Evolutionary conservation across 2,888 invertebrate genomes (phyloP), one percentile per base, ranked within the genome.

Genomic region (Mimachlamys varia): DNA sequence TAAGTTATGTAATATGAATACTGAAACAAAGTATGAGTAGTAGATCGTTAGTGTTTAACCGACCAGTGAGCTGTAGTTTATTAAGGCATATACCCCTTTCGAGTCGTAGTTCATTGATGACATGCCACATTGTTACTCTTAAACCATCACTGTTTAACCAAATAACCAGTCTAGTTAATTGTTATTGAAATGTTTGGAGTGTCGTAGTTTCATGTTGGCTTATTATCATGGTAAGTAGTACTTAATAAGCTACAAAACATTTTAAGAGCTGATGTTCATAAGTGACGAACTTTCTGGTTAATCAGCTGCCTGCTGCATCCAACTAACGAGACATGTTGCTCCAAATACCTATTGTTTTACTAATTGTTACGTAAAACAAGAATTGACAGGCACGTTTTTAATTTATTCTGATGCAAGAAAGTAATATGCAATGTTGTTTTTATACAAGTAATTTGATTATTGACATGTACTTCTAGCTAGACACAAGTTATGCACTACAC

Each of bases 341-440:
- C 13, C 19, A 76, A 13, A 10, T 7, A 76, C 33, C 27, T 76
- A 27, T 27, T 76, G 76, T 33, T 27, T 33, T 12, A 27, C 76
- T 3, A 76, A 5, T 27, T 1, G 12, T 33, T 13, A 76, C 7
- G 12, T 12, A 33, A 76, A 0, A 22, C 62, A 62, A 62, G 15
- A 22, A 12, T 33, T 33, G 27, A 12, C 27, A 76, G 33, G 76
- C 76, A 27, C 33, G 27, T 27, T 10, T 22, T 76, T 27, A 76
- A 19, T 76, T 76, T 76, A 15, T 76, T 33, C 76, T 27, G 33
- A 76, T 76, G 76, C 76, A 76, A 76, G 33, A 76, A 33, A 22
- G 76, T 76, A 76, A 76, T 76, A 76, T 76, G 76, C 76, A 76
- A 76, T 76, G 76, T 76, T 76, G 76, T 76, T 76, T 76, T 76